Base-by-base conservation (phyloP, 2,888 invertebrate genomes). In the Orthonevra nobilis region DNA sequence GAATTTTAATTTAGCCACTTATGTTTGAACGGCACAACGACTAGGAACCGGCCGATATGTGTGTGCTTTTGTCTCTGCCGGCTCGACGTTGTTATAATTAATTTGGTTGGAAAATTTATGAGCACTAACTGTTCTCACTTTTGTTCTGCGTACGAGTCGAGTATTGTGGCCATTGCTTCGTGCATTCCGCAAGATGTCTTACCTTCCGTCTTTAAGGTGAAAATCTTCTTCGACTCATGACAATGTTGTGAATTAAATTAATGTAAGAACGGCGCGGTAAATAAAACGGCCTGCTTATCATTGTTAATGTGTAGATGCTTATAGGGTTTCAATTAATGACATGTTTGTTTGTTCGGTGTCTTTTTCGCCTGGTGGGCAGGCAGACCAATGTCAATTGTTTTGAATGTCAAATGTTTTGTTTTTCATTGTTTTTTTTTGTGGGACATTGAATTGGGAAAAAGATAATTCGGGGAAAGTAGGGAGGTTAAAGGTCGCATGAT, bases 41-140 rank as follows among this genome's bases (percentile, higher is more conserved):
- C n/a, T n/a, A n/a, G n/a, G n/a, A n/a, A n/a, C n/a, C n/a, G 9
- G 12, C 14, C 2, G 6, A 9, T 23, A 23, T 9, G 17, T n/a
- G n/a, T n/a, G 36, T 12, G 32, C n/a, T 7, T 32, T 19, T 30
- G 64, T 40, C 52, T 54, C 54, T 36, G 54, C 23, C 23, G 3
- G 40, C 61, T 58, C 50, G 28, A 52, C 54, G 48, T 46, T 60
- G 36, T 26, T 72, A 58, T 72, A 77, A 70, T 63, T 72, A 72
- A 72, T 46, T 52, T 36, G 63, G 50, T 77, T 44, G 30, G 36
- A 52, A 60, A 73, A 60, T 79, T 68, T 73, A 79, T 66, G 66
- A 66, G 19, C 79, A 61, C 60, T 73, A 79, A 79, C 79, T 73
- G 79, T 79, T 73, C 73, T 73, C 79, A 73, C 79, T 66, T 73